These are phyloP conservation scores for Littorina saxatilis DNA, from an alignment of 1,140 invertebrate genomes.

Conservation along the genomic window DNA sequence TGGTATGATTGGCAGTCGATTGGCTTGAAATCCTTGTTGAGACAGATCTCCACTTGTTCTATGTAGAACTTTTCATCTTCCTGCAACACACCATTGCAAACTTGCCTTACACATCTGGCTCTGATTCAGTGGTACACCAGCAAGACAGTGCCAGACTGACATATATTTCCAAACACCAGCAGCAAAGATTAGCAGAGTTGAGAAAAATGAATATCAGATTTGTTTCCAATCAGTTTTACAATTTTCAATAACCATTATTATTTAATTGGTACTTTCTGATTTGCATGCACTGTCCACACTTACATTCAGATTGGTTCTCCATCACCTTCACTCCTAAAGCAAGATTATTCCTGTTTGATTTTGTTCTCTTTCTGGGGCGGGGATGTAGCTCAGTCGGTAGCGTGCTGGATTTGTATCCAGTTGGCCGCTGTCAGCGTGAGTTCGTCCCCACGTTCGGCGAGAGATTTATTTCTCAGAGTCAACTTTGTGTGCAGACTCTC, in stretches of 20 bases:
- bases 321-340: too few relatives aligned
- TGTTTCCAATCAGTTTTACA: background rate
- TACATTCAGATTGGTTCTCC: too few relatives aligned
- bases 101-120: background rate
- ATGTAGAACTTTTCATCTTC: background rate
- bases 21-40: background rate
- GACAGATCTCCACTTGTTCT: constrained; percentile 6
- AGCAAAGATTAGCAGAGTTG: background rate
- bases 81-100: constrained; percentile 3
- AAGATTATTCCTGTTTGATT: too few relatives aligned
- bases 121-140: background rate
- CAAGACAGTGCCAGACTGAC: too few relatives aligned
- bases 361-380: too few relatives aligned
- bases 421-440: too few relatives aligned
- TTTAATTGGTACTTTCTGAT: background rate
- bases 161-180: background rate
- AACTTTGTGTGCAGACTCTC: too few relatives aligned
- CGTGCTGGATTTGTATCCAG: too few relatives aligned
- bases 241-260: background rate
- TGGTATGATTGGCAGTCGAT: background rate
- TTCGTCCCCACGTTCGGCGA: too few relatives aligned
- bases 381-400: too few relatives aligned
- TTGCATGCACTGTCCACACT: too few relatives aligned
- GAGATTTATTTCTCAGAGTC: too few relatives aligned
- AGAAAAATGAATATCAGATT: background rate